Evolutionary conservation across 2,113 vertebrate genomes (phyloP).

Genomic region (Columba janthina): DNA sequence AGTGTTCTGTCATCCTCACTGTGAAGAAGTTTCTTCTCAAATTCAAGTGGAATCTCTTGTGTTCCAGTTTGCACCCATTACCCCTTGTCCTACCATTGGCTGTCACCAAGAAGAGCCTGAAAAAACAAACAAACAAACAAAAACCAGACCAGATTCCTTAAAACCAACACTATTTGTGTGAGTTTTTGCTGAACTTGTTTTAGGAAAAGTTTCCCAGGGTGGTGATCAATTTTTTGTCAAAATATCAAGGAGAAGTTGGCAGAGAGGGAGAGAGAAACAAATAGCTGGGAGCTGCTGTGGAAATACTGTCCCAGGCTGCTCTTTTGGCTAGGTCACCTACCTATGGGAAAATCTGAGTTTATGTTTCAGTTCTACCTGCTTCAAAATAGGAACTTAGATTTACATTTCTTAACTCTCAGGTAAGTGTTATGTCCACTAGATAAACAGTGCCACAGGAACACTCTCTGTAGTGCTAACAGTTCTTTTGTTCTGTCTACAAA

Average conservation of each 20-base stretch:
- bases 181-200: constrained; percentile 8
- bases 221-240: constrained; percentile 1
- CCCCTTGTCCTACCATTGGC: no score
- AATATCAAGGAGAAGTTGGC: not conserved
- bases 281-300: not conserved
- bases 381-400: not conserved
- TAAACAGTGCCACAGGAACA: not conserved
- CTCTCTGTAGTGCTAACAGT: not conserved
- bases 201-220: not conserved
- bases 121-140: no score
- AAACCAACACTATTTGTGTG: constrained; percentile 11
- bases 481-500: not conserved
- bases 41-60: no score
- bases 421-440: not conserved
- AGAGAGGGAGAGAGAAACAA: not conserved
- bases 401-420: not conserved
- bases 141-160: not conserved
- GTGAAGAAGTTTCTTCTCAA: no score
- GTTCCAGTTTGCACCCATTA: no score
- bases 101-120: no score
- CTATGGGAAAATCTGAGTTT: not conserved
- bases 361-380: not conserved
- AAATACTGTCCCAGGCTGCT: not conserved
- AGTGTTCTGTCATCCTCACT: no score
- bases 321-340: not conserved